phyloP scores from a whole-genome alignment of 2,113 vertebrate genomes.

The Petrocephalus zakoni region DNA sequence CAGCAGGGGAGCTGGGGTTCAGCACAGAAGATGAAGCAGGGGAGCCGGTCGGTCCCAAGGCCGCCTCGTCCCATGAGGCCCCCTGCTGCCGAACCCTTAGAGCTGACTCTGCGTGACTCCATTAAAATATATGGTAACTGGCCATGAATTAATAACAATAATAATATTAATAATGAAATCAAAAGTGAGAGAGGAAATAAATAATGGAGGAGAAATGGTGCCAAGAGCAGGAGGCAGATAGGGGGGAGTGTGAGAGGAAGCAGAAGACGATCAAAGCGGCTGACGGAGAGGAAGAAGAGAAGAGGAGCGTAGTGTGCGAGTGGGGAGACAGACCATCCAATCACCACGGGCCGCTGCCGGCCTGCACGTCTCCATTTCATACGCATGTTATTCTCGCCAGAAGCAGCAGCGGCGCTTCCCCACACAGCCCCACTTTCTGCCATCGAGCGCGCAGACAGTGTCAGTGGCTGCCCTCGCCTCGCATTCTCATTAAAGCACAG shows the following conservation, averaged over 20 bases:
- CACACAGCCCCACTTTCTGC: background rate
- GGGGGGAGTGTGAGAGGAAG: background rate
- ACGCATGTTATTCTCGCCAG: constrained; percentile 29
- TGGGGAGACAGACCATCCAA: constrained; percentile 34
- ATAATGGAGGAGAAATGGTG: background rate
- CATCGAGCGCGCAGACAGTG: background rate
- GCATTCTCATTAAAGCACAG: background rate
- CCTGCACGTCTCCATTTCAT: constrained; percentile 25
- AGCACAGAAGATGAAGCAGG: background rate
- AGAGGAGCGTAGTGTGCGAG: constrained; percentile 8
- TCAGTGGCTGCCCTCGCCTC: background rate
- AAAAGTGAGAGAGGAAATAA: background rate
- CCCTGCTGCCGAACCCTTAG: background rate
- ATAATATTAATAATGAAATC: background rate
- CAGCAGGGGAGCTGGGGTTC: background rate
- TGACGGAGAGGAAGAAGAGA: background rate
- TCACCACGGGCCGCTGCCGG: constrained; percentile 29
- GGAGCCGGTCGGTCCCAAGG: background rate
- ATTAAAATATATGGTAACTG: background rate
- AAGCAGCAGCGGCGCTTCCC: background rate
- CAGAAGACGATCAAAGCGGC: background rate
- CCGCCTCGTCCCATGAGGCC: background rate
- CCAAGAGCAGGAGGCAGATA: background rate
- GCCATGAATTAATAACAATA: background rate
- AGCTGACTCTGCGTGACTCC: background rate